Base-by-base conservation (phyloP, 2,113 vertebrate genomes). In the Gopherus evgoodei region DNA sequence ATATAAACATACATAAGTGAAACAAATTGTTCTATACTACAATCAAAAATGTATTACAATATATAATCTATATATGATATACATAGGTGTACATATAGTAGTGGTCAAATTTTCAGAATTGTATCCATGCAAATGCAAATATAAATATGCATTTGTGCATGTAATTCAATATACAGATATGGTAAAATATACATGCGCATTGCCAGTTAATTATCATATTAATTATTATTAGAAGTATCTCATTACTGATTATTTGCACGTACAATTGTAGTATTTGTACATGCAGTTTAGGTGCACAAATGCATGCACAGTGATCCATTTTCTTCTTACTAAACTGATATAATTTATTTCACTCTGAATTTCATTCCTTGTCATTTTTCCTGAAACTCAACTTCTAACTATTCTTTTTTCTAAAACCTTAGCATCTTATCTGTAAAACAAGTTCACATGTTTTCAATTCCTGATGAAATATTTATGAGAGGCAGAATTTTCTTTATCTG, bases 391-490 rank as follows among this genome's bases (percentile, higher is more conserved):
- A 4, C 69, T 83, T 88, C 38, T 94, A 75, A 52, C 0, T 21
- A 82, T 95, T 83, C 81, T 88, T 22, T 42, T 95, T 19, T 35
- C 56, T 93, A 93, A 93, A 96, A 93, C 49, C 59, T 89, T 79
- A 76, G 79, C 35, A 52, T n/a, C 87, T 97, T 96, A 95, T 95
- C 79, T 65, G 76, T 88, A 97, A 85, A 89, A 83, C 69, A 95
- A 94, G n/a, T 24, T 93, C 90, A 75, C 35, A 87, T 88, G 80
- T 96, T 98, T 97, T 96, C 90, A 96, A 65, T 95, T 96, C 89
- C 83, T 95, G 93, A 97, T 98, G 93, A 97, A 98, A 97, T 97
- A 98, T 98, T 97, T 98, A 97, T 98, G 94, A 98, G 87, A 89
- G 52, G 27, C 62, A 97, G 42, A 83, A 96, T 95, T 96, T 94